Percentiles rank a stretch among this genome's conserved stretches.
Conservation (phyloP, 2,113 vertebrate genomes). For the Phalacrocorax pelagicus region DNA sequence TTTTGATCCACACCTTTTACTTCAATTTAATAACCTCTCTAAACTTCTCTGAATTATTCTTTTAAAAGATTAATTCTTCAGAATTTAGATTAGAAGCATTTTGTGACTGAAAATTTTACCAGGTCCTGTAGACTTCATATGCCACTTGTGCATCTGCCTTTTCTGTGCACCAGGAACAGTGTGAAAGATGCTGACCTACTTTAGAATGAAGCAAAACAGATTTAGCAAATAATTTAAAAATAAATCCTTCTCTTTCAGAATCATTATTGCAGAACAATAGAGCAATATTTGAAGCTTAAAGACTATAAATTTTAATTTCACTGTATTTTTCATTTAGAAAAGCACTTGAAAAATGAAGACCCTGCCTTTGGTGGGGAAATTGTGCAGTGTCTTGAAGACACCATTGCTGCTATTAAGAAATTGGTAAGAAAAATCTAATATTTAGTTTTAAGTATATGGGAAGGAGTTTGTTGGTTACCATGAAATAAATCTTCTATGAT, state of each 20-base stretch:
- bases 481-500: neutral
- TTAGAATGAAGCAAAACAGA: neutral
- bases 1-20: slow-evolving; percentile 3
- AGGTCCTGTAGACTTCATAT: neutral
- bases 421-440: slow-evolving; percentile 62
- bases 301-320: neutral
- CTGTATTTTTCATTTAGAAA: slow-evolving; percentile 66
- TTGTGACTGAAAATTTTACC: neutral
- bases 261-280: neutral
- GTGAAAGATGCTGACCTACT: slow-evolving; percentile 4
- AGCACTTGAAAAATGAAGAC: slow-evolving; percentile 71
- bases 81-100: neutral
- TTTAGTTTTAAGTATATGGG: neutral
- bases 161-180: neutral
- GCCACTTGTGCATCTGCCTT: neutral
- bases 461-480: neutral
- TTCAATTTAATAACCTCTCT: neutral
- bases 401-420: slow-evolving; percentile 73
- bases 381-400: slow-evolving; percentile 69
- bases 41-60: neutral
- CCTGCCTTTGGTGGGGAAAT: slow-evolving; percentile 72
- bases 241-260: neutral
- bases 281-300: neutral
- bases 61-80: neutral
- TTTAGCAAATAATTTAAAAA: neutral